These are phyloP conservation scores for Austrofundulus limnaeus DNA, from an alignment of 2,113 vertebrate genomes.

Conservation along the genomic window DNA sequence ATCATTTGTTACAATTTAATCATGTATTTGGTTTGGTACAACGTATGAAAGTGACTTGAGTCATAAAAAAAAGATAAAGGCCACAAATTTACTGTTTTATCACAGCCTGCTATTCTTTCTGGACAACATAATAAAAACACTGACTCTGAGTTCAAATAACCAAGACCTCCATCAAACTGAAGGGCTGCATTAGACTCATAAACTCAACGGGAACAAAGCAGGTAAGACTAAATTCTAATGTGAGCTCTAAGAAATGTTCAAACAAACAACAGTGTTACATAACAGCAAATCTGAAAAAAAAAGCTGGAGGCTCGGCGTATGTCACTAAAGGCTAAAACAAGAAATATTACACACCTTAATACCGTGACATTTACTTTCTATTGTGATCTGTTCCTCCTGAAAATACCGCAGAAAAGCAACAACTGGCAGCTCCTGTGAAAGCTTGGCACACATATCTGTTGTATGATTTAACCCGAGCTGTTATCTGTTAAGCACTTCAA, in stretches of 20 bases:
- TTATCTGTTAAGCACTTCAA: not conserved
- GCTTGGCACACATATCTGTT: no score
- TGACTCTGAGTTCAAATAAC: not conserved
- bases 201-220: not conserved
- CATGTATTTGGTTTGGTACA: no score
- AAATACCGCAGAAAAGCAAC: not conserved
- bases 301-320: constrained; percentile 1
- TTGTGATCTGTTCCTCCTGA: not conserved
- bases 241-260: not conserved
- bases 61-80: no score
- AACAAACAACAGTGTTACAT: not conserved
- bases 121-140: no score
- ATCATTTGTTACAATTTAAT: no score
- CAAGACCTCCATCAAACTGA: not conserved
- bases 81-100: no score
- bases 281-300: not conserved
- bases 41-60: no score
- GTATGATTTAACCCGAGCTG: not conserved
- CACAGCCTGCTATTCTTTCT: no score
- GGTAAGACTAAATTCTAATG: not conserved
- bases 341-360: not conserved
- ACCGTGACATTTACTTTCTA: not conserved
- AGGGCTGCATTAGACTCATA: not conserved
- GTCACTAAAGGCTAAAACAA: not conserved
- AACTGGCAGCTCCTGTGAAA: not conserved